These are phyloP conservation scores for Marasmarcha lunaedactyla DNA, from an alignment of 2,888 invertebrate species.

Conservation along the genomic window DNA sequence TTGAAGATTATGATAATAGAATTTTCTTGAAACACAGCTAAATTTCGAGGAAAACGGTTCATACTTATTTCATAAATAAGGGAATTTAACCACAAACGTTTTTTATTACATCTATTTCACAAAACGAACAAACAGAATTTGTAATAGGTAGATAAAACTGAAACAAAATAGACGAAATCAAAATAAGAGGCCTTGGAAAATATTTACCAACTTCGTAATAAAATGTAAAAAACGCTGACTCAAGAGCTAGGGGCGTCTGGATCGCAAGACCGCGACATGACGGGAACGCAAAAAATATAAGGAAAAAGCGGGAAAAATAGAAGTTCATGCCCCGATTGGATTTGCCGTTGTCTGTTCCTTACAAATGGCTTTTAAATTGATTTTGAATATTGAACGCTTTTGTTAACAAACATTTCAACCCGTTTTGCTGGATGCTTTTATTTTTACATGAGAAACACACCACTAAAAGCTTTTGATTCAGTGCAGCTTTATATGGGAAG, in stretches of 20 bases:
- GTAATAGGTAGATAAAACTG: conserved; percentile 6
- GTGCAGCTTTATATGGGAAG: not conserved
- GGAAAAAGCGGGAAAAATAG: conserved; percentile 45
- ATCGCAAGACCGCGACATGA: conserved; percentile 62
- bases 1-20: no score
- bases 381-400: conserved; percentile 52
- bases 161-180: conserved; percentile 39
- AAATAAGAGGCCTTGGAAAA: conserved; percentile 45
- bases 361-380: conserved; percentile 66
- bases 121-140: no score
- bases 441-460: conserved; percentile 4
- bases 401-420: conserved; percentile 27
- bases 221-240: conserved; percentile 62
- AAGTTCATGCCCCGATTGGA: conserved; percentile 56
- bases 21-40: no score
- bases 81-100: no score
- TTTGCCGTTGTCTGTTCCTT: conserved; percentile 65
- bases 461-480: conserved; percentile 3
- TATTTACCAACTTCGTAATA: conserved; percentile 64
- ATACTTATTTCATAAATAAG: no score
- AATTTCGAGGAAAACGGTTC: no score
- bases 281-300: conserved; percentile 38
- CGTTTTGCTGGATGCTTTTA: conserved; percentile 9
- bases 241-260: conserved; percentile 64
- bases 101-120: no score